Base-by-base conservation (phyloP, 2,888 invertebrate genomes). In the Xanthia icteritia region DNA sequence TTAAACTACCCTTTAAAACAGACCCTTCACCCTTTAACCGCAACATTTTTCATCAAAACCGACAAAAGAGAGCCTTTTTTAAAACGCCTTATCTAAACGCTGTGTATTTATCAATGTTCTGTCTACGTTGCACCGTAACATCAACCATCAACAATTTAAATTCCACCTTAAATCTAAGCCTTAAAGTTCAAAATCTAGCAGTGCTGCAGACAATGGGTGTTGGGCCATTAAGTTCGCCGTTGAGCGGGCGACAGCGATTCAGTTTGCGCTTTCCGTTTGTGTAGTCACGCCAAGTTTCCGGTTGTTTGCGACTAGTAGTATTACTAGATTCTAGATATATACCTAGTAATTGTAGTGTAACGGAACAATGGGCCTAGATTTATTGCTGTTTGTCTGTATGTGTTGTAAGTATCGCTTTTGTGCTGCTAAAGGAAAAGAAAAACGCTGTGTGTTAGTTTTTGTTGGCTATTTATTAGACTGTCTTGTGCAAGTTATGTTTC, bases 81-180 rank as follows among this genome's bases (percentile, higher is more conserved):
- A 79, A 84, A 84, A 74, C 76, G 61, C 86, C 89, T 89, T 89
- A 89, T 89, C 89, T 89, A 89, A 89, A 88, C 85, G 73, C 76
- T 63, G 36, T 80, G 81, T 85, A 89, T 89, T 89, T 89, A 88
- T 89, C 89, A 89, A 85, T 82, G 87, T 87, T 84, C 74, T 78
- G 69, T 81, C 79, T 81, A 60, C 74, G 81, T 67, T 87, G 85
- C 86, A 88, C 76, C 84, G 71, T 74, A 77, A 76, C 67, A 68
- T 68, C 15, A 61, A 56, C 17, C 5, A 1, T 9, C 3, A 0
- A 6, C 13, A 48, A 4, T 2, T 6, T 9, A 80, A 82, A 77
- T 68, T 60, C 0, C 63, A 78, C 67, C 56, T 74, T 81, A 70
- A 0, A 1, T 17, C 17, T 9, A 0, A 0, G 0, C 0, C 0